Evolutionary conservation across 2,888 invertebrate genomes (phyloP), one percentile per base, ranked within the genome.

Genomic region (Erpobdella octoculata): DNA sequence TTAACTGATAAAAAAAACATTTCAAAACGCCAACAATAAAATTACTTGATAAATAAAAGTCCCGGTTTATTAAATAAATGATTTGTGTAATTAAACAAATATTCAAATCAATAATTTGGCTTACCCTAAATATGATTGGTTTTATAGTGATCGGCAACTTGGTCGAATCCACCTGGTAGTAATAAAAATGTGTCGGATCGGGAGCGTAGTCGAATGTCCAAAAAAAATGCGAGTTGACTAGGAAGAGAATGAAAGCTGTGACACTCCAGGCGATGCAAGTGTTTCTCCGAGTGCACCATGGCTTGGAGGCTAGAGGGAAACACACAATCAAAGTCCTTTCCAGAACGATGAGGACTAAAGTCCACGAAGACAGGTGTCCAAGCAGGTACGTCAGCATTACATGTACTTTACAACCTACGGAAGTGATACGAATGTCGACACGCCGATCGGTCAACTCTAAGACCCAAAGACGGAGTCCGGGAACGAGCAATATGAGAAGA

Each of bases 341-440:
- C 21, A 78, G 46, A 3, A 80, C 80, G 36, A 80, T 78, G 21
- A 77, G 76, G 41, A 79, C 78, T 18, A 80, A 74, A 21, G 80
- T 76, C 80, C 80, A 80, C 0, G 78, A 78, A 6, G 79, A 79
- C 35, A 77, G 76, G 69, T 80, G 77, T 0, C 79, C 73, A 5
- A 78, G 75, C 31, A 75, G 74, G 64, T 80, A 80, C 6, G 79
- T 77, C 28, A 79, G 41, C 75, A 77, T 78, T 0, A 75, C 70
- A 72, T 80, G 76, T 3, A 78, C 61, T 72, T 79, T 53, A 58
- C 69, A 69, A n/a, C 53, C 53, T n/a, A 53, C 2, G n/a, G n/a
- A 35, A 0, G 69, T 35, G 1, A n/a, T 53, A 25, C 36, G 21
- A 0, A 28, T 53, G 3, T 48, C 48, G 3, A 69, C 58, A 15